These are phyloP conservation scores for Jordanella pulchra DNA, from an alignment of 2,797 vertebrate species.

Conservation along the genomic window DNA sequence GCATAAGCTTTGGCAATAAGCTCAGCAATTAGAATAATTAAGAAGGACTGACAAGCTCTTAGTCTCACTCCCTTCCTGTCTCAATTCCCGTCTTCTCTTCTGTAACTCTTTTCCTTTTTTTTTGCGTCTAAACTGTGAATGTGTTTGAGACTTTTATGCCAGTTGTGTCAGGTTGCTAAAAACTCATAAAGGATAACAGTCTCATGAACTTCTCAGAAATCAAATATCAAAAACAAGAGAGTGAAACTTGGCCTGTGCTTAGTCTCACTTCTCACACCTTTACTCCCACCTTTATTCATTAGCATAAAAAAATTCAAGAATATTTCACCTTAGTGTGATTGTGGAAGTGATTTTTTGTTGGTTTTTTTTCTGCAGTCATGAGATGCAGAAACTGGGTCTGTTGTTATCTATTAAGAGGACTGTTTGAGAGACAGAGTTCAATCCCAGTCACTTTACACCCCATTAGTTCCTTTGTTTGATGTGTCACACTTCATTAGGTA, in stretches of 20 bases:
- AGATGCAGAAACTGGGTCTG: constrained; percentile 42
- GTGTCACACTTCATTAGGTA: constrained; percentile 85
- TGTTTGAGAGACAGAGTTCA: constrained; percentile 56
- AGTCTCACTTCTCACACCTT: constrained; percentile 17
- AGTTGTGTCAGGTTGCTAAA: constrained; percentile 40
- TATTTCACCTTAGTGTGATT: constrained; percentile 4
- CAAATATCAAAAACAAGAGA: constrained; percentile 41
- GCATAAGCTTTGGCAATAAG: constrained; percentile 85
- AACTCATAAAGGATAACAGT: constrained; percentile 20
- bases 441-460: constrained; percentile 74
- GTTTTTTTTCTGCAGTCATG: constrained; percentile 17
- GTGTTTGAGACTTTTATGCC: constrained; percentile 53
- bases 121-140: constrained; percentile 47
- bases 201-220: constrained; percentile 35
- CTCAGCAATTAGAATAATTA: constrained; percentile 94
- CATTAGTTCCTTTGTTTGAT: constrained; percentile 82
- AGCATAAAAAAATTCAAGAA: background rate
- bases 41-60: constrained; percentile 81
- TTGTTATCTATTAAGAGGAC: constrained; percentile 31
- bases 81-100: constrained; percentile 13
- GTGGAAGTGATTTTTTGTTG: constrained; percentile 16
- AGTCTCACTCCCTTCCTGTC: constrained; percentile 53
- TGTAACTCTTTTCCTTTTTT: constrained; percentile 7
- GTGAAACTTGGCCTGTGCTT: constrained; percentile 26
- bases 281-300: constrained; percentile 3